phyloP scores from a whole-genome alignment of 2,797 vertebrate genomes.

The Arnoldichthys spilopterus region DNA sequence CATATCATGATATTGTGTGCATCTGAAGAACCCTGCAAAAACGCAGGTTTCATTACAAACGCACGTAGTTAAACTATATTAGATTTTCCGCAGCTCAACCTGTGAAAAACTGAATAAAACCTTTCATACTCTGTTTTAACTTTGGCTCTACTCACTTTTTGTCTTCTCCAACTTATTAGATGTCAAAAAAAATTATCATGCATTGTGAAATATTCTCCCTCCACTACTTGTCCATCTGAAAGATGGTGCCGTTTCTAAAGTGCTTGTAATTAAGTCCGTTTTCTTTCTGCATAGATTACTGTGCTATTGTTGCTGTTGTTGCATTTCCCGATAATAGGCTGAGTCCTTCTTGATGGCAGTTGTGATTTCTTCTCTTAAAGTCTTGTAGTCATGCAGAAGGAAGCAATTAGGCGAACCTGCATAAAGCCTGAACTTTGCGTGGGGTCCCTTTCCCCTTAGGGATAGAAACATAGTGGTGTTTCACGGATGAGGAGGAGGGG shows the following conservation, averaged over 20 bases:
- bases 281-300: neutral
- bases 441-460: constrained; percentile 8
- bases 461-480: constrained; percentile 22
- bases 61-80: too few relatives aligned
- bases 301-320: neutral
- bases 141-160: too few relatives aligned
- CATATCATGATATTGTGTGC: too few relatives aligned
- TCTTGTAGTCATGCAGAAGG: neutral
- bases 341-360: neutral
- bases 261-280: neutral
- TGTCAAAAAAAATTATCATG: too few relatives aligned
- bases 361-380: neutral
- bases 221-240: too few relatives aligned
- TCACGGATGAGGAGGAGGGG: constrained; percentile 33
- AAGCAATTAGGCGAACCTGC: neutral
- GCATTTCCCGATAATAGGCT: neutral
- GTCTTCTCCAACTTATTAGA: too few relatives aligned
- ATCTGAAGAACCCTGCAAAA: too few relatives aligned
- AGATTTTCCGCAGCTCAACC: too few relatives aligned
- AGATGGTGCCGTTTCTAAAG: neutral
- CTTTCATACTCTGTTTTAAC: too few relatives aligned
- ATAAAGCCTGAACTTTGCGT: constrained; percentile 5
- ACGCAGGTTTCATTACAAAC: too few relatives aligned
- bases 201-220: too few relatives aligned
- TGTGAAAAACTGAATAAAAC: too few relatives aligned